Conservation (phyloP, 1,140 invertebrate genomes). For the Diachasma alloeum region DNA sequence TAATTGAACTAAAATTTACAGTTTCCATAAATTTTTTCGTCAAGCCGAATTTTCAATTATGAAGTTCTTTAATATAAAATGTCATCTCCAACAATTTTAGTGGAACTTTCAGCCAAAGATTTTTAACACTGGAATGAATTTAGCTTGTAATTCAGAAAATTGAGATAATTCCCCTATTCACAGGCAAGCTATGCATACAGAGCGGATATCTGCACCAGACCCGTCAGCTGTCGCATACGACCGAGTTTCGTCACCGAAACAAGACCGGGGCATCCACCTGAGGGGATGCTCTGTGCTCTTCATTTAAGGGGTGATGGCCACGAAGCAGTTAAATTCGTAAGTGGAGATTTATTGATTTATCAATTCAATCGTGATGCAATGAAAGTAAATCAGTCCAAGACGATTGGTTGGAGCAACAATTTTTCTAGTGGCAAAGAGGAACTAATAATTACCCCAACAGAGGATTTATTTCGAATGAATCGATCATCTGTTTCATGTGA, state of each 20-base stretch:
- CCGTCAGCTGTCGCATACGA: not conserved
- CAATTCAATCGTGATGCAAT: not conserved
- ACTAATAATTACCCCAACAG: too few species aligned
- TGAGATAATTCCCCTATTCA: not conserved
- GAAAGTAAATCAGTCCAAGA: too few species aligned
- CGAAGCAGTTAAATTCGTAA: not conserved
- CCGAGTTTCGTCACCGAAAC: not conserved
- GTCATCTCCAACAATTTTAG: too few species aligned
- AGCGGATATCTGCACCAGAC: not conserved
- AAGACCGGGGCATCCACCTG: not conserved
- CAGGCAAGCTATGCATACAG: not conserved
- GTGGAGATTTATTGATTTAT: not conserved
- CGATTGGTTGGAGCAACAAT: too few species aligned
- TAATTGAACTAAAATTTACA: too few species aligned
- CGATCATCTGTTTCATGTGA: not conserved
- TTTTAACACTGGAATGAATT: not conserved
- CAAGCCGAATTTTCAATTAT: too few species aligned
- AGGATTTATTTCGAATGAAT: not conserved
- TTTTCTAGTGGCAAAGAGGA: too few species aligned
- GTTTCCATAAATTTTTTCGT: too few species aligned
- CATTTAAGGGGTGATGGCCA: not conserved
- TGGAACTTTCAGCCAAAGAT: too few species aligned
- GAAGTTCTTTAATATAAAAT: too few species aligned
- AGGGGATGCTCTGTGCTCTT: not conserved
- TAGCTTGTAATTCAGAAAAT: not conserved